Percentiles rank a stretch among this genome's conserved stretches.
Evolutionary conservation across 2,888 invertebrate species (phyloP).

Genomic region (Euphydryas editha): DNA sequence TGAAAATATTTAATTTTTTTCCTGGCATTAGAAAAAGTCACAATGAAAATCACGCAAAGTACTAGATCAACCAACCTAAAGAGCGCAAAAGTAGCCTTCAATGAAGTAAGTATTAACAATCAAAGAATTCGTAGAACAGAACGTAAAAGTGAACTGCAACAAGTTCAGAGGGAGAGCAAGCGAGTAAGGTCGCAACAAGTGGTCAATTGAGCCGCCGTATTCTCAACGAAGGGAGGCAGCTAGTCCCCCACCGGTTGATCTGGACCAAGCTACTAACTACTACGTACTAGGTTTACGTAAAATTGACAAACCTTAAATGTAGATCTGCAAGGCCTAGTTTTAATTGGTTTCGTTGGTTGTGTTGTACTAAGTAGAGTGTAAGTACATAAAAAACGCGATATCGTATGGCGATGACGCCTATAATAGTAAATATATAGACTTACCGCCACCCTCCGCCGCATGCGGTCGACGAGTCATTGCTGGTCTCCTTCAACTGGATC

Average conservation of each 20-base stretch:
- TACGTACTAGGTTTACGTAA: background rate
- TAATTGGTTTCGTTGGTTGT: background rate
- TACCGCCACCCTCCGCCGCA: slow-evolving; percentile 70
- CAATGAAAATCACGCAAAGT: background rate
- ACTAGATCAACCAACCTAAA: background rate
- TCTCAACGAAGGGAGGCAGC: slow-evolving; percentile 24
- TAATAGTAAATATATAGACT: slow-evolving; percentile 46
- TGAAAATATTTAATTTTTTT: background rate
- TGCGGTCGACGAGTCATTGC: slow-evolving; percentile 65
- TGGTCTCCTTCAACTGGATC: slow-evolving; percentile 71
- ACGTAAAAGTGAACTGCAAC: slow-evolving; percentile 31
- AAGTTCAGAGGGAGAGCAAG: slow-evolving; percentile 30
- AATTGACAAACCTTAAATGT: background rate
- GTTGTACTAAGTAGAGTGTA: background rate
- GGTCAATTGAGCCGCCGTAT: slow-evolving; percentile 34
- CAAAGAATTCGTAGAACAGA: slow-evolving; percentile 23
- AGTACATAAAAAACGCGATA: background rate
- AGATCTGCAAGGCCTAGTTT: background rate
- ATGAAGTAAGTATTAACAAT: slow-evolving; percentile 13
- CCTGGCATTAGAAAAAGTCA: background rate
- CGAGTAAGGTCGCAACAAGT: slow-evolving; percentile 36
- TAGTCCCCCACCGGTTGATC: slow-evolving; percentile 24
- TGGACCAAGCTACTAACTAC: slow-evolving; percentile 6
- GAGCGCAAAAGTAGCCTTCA: slow-evolving; percentile 6
- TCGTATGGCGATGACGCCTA: background rate